Evolutionary conservation across 2,888 invertebrate genomes (phyloP).

Genomic region (Stramonita haemastoma): DNA sequence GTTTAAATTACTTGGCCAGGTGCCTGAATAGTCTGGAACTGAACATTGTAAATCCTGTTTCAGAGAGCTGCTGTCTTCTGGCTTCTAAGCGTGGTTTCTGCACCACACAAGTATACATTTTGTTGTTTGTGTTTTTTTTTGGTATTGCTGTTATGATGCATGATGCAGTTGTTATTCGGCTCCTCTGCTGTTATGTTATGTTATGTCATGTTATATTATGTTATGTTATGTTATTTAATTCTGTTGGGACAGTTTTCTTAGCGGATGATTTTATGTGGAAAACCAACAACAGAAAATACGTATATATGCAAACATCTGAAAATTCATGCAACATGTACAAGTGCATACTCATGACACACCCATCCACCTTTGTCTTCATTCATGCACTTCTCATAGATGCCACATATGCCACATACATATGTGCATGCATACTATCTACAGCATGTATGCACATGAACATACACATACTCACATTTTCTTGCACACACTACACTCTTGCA

Average conservation of each 20-base stretch:
- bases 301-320: too few species aligned
- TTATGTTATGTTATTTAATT: too few species aligned
- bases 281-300: too few species aligned
- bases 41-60: background rate
- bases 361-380: too few species aligned
- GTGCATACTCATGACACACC: too few species aligned
- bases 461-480: background rate
- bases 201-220: too few species aligned
- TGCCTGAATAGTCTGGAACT: too few species aligned
- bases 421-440: background rate
- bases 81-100: background rate
- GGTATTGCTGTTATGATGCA: background rate
- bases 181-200: too few species aligned
- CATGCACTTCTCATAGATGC: background rate
- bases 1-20: too few species aligned
- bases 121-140: background rate
- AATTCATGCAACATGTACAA: too few species aligned
- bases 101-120: background rate
- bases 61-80: background rate
- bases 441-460: background rate
- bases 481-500: background rate
- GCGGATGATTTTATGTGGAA: too few species aligned
- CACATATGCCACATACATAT: background rate
- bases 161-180: background rate
- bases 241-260: too few species aligned